Evolutionary conservation across 2,888 invertebrate genomes (phyloP), one percentile per base, ranked within the genome.

Genomic region (Cheilosia urbana): DNA sequence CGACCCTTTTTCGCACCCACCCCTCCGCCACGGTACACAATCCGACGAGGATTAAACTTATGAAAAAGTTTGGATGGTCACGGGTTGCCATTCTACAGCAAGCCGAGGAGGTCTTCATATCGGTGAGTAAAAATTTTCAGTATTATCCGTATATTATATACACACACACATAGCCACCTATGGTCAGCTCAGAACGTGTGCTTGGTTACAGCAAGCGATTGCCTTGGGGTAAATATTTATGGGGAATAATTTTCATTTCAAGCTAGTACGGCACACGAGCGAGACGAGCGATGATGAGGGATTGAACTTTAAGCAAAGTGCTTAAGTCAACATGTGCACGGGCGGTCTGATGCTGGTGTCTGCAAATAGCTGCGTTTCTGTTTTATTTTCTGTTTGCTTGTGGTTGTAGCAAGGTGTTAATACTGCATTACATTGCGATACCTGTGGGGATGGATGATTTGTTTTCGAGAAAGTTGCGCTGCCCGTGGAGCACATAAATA

Each of bases 21-120:
- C 99, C 99, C 2, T 99, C 99, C 27, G 99, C 99, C 21, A 99
- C 99, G 0, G 98, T 99, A 71, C 99, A 99, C 93, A 99, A 99
- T 93, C 99, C 99, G 0, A 98, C 98, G 15, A 94, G 99, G 89
- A 97, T 99, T 88, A 98, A 97, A 91, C 94, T 99, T 72, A 97
- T 99, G 95, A 96, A 99, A 93, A 98, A 97, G 92, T 99, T 98
- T 92, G 97, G 97, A 51, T 99, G 99, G 99, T 98, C 97, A 17
- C 95, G 98, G 81, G 98, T 99, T 87, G 99, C 99, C 76, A 99
- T 99, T 89, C 93, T 99, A 87, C 99, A 99, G 91, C 98, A 99
- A 92, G 98, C 99, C 7, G 99, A 99, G 92, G 99, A 99, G 94
- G 98, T 99, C 63, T 98, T 98, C 93, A 96, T 97, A 92, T 96